phyloP scores from a whole-genome alignment of 1,140 invertebrate genomes.

The Heliconius eleuchia region DNA sequence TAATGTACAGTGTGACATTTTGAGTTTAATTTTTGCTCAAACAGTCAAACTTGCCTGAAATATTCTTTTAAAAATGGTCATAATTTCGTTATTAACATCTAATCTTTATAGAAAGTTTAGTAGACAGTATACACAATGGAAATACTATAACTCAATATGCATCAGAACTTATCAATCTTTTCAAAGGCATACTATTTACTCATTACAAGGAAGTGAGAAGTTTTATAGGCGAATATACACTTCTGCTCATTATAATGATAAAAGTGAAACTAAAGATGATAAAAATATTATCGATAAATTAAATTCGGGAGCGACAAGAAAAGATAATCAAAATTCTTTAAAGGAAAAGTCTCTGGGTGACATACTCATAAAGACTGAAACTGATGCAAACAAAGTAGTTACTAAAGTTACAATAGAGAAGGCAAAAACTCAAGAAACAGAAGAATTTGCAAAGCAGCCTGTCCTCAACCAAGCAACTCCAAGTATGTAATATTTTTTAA shows the following conservation, averaged over 20 bases:
- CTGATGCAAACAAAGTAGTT: constrained; percentile 61
- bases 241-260: constrained; percentile 55
- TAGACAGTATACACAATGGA: constrained; percentile 46
- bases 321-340: constrained; percentile 45
- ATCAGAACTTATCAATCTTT: constrained; percentile 36
- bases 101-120: constrained; percentile 65
- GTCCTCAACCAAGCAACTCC: constrained; percentile 34
- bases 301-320: constrained; percentile 35
- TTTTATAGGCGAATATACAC: constrained; percentile 51
- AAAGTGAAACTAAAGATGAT: constrained; percentile 51
- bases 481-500: constrained; percentile 43
- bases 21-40: neutral
- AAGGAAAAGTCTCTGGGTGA: constrained; percentile 57
- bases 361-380: constrained; percentile 72
- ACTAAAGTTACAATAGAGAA: constrained; percentile 77
- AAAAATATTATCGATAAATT: constrained; percentile 38
- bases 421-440: constrained; percentile 37
- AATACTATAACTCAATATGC: constrained; percentile 37
- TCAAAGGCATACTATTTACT: constrained; percentile 33
- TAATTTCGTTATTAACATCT: constrained; percentile 61
- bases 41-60: neutral
- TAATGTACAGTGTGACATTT: constrained; percentile 7
- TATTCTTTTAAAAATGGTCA: constrained; percentile 47
- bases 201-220: constrained; percentile 30
- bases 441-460: constrained; percentile 38